Evolutionary conservation across 2,113 vertebrate genomes (phyloP).

Genomic region (Bos indicus): DNA sequence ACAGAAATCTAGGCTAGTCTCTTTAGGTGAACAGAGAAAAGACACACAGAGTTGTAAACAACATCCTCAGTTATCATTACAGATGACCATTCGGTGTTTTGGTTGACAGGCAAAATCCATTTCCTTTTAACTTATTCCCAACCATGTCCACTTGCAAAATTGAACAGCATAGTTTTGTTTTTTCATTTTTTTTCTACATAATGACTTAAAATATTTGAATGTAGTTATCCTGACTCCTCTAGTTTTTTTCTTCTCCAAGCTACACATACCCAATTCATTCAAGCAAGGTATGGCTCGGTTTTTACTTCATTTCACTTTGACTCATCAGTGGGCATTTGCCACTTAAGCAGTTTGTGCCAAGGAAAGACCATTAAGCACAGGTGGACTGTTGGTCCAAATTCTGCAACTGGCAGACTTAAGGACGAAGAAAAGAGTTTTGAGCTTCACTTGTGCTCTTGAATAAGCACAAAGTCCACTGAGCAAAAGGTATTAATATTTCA

Average conservation of each 20-base stretch:
- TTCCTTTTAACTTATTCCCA: background rate
- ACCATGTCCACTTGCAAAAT: background rate
- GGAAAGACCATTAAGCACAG: background rate
- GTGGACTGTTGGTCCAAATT: background rate
- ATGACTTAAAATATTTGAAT: background rate
- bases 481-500: background rate
- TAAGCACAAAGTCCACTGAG: background rate
- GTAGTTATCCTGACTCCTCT: background rate
- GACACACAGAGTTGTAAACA: background rate
- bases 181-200: background rate
- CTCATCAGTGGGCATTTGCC: background rate
- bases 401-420: background rate
- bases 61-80: background rate
- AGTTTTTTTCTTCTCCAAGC: background rate
- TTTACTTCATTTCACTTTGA: background rate
- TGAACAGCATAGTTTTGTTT: background rate
- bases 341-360: background rate
- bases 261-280: background rate
- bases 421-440: background rate
- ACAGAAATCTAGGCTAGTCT: background rate
- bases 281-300: background rate
- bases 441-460: background rate
- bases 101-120: background rate
- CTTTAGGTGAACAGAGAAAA: background rate
- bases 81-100: background rate